phyloP scores from a whole-genome alignment of 37 sponge, comb jelly and placozoan species.

The Amphimedon queenslandica region DNA sequence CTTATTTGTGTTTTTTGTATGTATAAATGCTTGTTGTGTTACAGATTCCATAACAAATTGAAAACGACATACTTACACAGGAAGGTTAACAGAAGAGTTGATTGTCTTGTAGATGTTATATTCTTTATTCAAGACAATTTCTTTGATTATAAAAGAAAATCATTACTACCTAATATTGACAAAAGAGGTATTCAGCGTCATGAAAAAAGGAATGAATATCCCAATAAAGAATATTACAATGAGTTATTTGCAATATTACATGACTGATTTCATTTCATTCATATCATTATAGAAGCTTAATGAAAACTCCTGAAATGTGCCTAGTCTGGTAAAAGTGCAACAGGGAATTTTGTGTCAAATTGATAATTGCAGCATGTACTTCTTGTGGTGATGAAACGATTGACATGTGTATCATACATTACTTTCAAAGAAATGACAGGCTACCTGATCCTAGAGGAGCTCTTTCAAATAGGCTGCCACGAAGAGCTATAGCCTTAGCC shows the following conservation, averaged over 20 bases:
- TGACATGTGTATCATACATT: background rate
- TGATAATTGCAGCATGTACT: background rate
- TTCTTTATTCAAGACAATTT: conserved; percentile 21
- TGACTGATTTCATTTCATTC: too few relatives aligned
- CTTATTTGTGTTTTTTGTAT: background rate
- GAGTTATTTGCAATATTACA: too few relatives aligned
- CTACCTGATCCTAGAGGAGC: too few relatives aligned
- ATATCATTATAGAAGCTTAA: background rate
- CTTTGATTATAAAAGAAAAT: conserved; percentile 7
- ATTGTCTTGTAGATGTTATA: conserved; percentile 24
- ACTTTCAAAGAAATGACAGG: too few relatives aligned
- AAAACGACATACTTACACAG: conserved; percentile 33
- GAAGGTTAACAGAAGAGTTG: conserved; percentile 32
- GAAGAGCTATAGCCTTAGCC: too few relatives aligned
- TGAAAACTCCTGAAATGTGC: conserved; percentile 4
- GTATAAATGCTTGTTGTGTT: background rate
- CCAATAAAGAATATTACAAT: too few relatives aligned
- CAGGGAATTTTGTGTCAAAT: background rate
- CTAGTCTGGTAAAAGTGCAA: conserved; percentile 2
- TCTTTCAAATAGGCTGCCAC: too few relatives aligned
- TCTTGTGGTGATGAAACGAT: background rate
- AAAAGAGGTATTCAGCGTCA: conserved; percentile 3
- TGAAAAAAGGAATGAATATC: conserved; percentile 11
- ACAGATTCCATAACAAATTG: conserved; percentile 37
- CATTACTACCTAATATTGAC: background rate